Conservation (phyloP, 2,113 vertebrate genomes). For the Hirundichthys speculiger region DNA sequence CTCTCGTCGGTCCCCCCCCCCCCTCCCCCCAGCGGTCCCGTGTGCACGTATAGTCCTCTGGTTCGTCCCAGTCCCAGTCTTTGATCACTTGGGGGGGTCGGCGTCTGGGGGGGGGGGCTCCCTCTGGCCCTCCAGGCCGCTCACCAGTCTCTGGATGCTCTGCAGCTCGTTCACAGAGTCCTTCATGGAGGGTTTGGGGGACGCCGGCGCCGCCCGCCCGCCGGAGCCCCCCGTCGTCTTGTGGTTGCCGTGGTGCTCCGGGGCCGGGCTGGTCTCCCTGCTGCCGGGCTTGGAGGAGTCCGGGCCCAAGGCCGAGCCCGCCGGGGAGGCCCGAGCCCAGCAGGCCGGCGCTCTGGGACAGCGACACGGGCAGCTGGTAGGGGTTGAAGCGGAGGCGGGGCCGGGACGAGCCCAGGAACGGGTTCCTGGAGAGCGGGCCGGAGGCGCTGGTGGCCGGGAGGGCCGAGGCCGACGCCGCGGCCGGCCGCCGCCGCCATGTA, state of each 20-base stretch:
- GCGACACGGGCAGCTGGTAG: conserved; percentile 93
- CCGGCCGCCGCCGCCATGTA: conserved; percentile 97
- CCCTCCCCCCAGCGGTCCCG: too few species aligned
- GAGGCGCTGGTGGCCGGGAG: conserved; percentile 88
- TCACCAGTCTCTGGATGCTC: conserved; percentile 98
- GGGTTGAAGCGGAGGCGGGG: conserved; percentile 96
- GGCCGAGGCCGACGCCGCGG: conserved; percentile 91
- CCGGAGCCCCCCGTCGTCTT: conserved; percentile 78
- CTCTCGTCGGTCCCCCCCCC: conserved; percentile 30
- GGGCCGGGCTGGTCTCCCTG: conserved; percentile 89
- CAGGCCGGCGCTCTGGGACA: conserved; percentile 90
- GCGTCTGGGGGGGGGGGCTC: conserved; percentile 87
- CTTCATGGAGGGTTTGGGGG: conserved; percentile 89
- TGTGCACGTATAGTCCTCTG: conserved; percentile 75
- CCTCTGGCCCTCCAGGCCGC: conserved; percentile 93
- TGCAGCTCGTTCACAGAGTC: conserved; percentile 97
- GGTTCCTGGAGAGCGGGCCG: conserved; percentile 89
- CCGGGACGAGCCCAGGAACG: conserved; percentile 89
- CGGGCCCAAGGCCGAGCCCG: conserved; percentile 79
- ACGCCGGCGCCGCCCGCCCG: conserved; percentile 82
- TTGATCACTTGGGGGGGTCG: conserved; percentile 92
- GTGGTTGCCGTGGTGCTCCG: conserved; percentile 85
- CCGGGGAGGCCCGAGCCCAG: conserved; percentile 84
- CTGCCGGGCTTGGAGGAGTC: conserved; percentile 90
- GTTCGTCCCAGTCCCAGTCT: conserved; percentile 67